These are phyloP conservation scores for Nerophis lumbriciformis DNA, from an alignment of 2,113 vertebrate genomes.

Conservation along the genomic window DNA sequence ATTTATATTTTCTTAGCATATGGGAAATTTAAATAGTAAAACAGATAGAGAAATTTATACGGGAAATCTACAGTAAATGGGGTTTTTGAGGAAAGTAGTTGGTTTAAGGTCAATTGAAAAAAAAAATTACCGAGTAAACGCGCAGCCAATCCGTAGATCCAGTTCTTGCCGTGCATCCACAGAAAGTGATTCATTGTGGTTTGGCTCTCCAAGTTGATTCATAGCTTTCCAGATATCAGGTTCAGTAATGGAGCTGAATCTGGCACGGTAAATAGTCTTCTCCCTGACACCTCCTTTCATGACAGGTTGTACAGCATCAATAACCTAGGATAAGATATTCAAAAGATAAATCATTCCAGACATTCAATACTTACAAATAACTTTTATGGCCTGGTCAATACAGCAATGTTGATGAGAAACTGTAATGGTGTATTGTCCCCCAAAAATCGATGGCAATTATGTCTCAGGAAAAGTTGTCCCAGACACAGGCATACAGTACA, in stretches of 20 bases:
- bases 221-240: slow-evolving; percentile 93
- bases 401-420: too few relatives aligned
- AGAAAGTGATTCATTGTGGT: slow-evolving; percentile 87
- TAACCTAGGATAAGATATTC: slow-evolving; percentile 71
- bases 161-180: slow-evolving; percentile 97
- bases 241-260: slow-evolving; percentile 97
- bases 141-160: slow-evolving; percentile 94
- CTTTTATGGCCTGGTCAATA: background rate
- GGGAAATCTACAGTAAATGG: too few relatives aligned
- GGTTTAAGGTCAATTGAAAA: background rate
- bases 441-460: too few relatives aligned
- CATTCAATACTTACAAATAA: background rate
- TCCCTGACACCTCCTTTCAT: slow-evolving; percentile 75
- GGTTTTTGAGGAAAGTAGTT: background rate
- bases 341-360: background rate
- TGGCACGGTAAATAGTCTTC: slow-evolving; percentile 80
- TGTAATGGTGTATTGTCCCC: too few relatives aligned
- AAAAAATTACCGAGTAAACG: slow-evolving; percentile 84
- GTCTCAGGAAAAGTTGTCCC: too few relatives aligned
- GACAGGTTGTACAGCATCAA: slow-evolving; percentile 84
- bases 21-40: too few relatives aligned
- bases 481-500: too few relatives aligned
- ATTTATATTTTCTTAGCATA: too few relatives aligned
- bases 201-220: slow-evolving; percentile 85
- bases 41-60: too few relatives aligned